Evolutionary conservation across 2,797 vertebrate species (phyloP).

Genomic region (Cetoscarus ocellatus): DNA sequence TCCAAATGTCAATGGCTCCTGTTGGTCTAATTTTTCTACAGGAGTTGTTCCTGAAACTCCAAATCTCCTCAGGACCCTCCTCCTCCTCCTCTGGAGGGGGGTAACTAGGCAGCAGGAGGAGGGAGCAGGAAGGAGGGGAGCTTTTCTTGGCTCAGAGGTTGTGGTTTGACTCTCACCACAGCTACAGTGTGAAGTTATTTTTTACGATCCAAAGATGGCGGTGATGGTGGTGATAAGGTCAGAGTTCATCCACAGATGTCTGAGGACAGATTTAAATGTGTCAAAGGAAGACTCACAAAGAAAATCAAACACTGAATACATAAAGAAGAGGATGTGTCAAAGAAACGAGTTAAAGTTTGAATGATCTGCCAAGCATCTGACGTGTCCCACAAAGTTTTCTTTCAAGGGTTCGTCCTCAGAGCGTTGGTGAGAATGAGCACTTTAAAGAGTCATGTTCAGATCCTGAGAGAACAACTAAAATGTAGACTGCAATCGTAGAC

Average conservation of each 20-base stretch:
- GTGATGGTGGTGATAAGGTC: not conserved
- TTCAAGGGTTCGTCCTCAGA: too few species aligned
- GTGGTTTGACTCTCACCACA: conserved; percentile 24
- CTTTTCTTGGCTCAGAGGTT: conserved; percentile 47
- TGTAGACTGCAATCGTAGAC: too few species aligned
- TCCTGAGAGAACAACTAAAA: too few species aligned
- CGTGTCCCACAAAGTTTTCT: too few species aligned
- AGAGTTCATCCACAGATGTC: not conserved
- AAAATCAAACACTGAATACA: too few species aligned
- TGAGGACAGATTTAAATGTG: too few species aligned
- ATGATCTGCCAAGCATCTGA: too few species aligned
- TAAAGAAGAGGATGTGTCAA: too few species aligned
- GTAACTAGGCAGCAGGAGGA: not conserved
- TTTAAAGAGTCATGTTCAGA: too few species aligned
- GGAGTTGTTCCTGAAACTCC: conserved; percentile 38
- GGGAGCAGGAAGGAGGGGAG: conserved; percentile 20
- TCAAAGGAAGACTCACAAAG: too few species aligned
- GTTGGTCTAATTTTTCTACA: conserved; percentile 13
- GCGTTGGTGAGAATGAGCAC: too few species aligned
- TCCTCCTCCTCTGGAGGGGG: conserved; percentile 10
- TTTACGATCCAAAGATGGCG: conserved; percentile 11
- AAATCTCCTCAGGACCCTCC: conserved; percentile 31
- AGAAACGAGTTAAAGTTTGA: too few species aligned
- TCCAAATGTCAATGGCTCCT: conserved; percentile 23
- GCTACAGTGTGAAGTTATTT: conserved; percentile 19